Conservation (phyloP, 2,888 invertebrate species). For the Argyresthia albistria region DNA sequence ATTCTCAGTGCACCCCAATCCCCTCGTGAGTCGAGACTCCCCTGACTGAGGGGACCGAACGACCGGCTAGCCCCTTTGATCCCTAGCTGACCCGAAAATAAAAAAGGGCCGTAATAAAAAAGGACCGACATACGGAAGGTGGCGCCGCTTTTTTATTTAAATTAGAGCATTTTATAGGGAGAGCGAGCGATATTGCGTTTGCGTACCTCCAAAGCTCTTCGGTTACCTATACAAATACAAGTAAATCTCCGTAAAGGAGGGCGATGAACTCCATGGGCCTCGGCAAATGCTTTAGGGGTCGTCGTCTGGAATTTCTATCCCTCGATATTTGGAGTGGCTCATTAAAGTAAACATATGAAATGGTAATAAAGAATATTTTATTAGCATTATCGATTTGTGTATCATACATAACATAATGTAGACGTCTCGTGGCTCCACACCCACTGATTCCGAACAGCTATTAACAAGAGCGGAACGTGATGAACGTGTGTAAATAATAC, state of each 20-base stretch:
- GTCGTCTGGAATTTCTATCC: constrained; percentile 17
- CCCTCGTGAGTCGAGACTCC: constrained; percentile 31
- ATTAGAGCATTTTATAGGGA: constrained; percentile 72
- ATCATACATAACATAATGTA: constrained; percentile 5
- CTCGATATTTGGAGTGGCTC: constrained; percentile 19
- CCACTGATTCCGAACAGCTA: constrained; percentile 26
- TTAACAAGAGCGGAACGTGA: constrained; percentile 25
- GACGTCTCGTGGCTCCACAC: constrained; percentile 1
- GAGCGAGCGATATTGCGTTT: constrained; percentile 69
- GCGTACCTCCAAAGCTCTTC: constrained; percentile 57
- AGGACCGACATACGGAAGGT: constrained; percentile 72
- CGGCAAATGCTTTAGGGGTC: constrained; percentile 32
- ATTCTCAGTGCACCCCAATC: constrained; percentile 31
- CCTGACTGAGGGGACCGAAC: constrained; percentile 20
- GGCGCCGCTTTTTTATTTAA: constrained; percentile 73
- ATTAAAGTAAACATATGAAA: constrained; percentile 9
- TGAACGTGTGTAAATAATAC: constrained; percentile 36
- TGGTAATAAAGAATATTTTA: constrained; percentile 13
- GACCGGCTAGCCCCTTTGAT: constrained; percentile 65
- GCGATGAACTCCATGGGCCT: constrained; percentile 34
- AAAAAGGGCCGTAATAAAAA: constrained; percentile 72
- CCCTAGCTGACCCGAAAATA: constrained; percentile 72
- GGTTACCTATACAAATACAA: constrained; percentile 47
- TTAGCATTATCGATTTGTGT: constrained; percentile 3
- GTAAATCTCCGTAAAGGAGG: constrained; percentile 35